Evolutionary conservation across 2,797 vertebrate species (phyloP), one percentile per base, ranked within the genome.

Genomic region (Pipistrellus nathusii): DNA sequence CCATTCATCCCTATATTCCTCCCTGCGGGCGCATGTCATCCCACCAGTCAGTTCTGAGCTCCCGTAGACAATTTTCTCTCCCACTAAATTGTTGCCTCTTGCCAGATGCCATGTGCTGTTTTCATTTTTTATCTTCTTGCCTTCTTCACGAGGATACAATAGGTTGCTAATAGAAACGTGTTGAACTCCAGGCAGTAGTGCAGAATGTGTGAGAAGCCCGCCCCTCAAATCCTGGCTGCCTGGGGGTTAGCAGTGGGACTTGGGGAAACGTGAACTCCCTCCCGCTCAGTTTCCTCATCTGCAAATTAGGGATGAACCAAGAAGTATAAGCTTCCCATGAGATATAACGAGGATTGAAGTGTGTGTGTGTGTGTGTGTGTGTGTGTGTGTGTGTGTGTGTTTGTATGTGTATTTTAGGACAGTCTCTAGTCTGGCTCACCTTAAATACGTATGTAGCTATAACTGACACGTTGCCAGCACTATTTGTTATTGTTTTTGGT

Each of bases 381-480:
- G 66, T 38, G 30, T 41, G 23, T 7, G 41, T 51, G 27, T 23
- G 15, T 15, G 1, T 35, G 17, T 20, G 9, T 10, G 10, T 10
- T 6, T 2, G 0, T 18, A 48, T 32, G 3, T 55, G 5, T 51
- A 1, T 53, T 4, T 38, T 32, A 41, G 6, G 55, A 30, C 0
- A 6, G 30, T 55, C 13, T 5, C 9, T 73, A 13, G 0, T 20
- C 8, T 35, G 46, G 23, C 4, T 86, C 32, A 76, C 15, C 44
- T 35, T 21, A 46, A 62, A 84, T 17, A 6, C 32, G 57, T 59
- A 44, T 53, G 14, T 30, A 59, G 25, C 20, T 64, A 14, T 48
- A 41, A 21, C 62, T 21, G 14, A 76, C 15, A 14, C 8, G 77
- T 38, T 25, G 7, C 5, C 10, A 32, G 1, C 9, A 18, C 30